Percentiles rank a stretch among this genome's conserved stretches.
Evolutionary conservation across 2,113 vertebrate genomes (phyloP).

Genomic region (Chaetorhynchus papuensis): DNA sequence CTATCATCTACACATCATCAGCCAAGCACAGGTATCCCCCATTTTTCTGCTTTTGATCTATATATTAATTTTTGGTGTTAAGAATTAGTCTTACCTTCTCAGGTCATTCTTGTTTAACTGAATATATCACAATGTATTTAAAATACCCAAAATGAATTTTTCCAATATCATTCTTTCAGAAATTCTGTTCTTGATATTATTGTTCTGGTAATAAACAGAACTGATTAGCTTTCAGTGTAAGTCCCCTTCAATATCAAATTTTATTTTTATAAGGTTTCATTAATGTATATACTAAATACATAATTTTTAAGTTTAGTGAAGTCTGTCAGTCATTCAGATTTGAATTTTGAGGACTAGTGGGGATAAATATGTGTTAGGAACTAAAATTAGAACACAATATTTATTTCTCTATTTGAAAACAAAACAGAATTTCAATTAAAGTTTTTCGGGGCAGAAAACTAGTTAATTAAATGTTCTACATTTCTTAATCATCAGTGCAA

Average conservation of each 20-base stretch:
- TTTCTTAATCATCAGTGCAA: not conserved
- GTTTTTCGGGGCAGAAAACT: not conserved
- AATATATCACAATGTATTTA: not conserved
- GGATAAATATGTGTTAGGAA: not conserved
- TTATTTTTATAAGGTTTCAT: not conserved
- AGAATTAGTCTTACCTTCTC: not conserved
- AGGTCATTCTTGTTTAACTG: not conserved
- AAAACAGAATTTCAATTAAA: not conserved
- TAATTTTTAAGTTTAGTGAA: not conserved
- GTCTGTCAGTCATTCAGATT: not conserved
- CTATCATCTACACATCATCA: not conserved
- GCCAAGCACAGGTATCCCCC: rapidly evolving
- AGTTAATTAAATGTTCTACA: not conserved
- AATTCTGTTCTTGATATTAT: not conserved
- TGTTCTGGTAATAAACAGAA: not conserved
- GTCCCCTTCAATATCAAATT: not conserved
- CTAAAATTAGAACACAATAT: not conserved
- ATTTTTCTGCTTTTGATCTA: not conserved
- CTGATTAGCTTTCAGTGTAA: not conserved
- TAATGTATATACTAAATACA: not conserved
- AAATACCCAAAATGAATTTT: not conserved
- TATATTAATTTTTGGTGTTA: not conserved
- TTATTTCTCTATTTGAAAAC: not conserved
- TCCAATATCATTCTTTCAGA: not conserved
- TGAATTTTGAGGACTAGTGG: not conserved